Evolutionary conservation across 2,888 invertebrate species (phyloP).

Genomic region (Galeopsomyia nigrocyanea): DNA sequence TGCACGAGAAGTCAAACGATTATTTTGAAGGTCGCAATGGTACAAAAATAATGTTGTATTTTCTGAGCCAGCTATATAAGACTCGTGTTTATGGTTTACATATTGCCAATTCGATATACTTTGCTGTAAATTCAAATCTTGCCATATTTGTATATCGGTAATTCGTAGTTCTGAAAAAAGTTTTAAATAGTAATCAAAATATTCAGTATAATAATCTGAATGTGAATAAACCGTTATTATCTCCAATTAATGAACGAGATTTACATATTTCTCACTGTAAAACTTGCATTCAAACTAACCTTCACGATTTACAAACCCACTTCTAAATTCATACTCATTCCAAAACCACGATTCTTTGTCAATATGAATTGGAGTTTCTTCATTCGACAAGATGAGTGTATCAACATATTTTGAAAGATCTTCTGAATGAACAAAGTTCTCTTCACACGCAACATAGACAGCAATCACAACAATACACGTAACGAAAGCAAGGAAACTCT

Average conservation of each 20-base stretch:
- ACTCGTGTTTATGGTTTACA: slow-evolving; percentile 43
- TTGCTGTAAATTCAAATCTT: slow-evolving; percentile 43
- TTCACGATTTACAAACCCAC: slow-evolving; percentile 65
- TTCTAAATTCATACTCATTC: slow-evolving; percentile 30
- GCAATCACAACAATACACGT: background rate
- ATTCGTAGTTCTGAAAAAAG: slow-evolving; percentile 39
- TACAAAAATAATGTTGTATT: slow-evolving; percentile 49
- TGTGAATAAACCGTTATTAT: no score
- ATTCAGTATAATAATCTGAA: no score
- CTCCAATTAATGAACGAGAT: no score
- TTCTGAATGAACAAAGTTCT: background rate
- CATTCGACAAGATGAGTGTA: background rate
- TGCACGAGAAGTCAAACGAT: background rate
- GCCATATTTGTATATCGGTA: slow-evolving; percentile 10
- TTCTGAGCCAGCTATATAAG: slow-evolving; percentile 49
- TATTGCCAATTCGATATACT: slow-evolving; percentile 52
- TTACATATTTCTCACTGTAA: no score
- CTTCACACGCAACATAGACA: background rate
- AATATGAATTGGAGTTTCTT: background rate
- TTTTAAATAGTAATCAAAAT: no score
- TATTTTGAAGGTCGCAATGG: slow-evolving; percentile 43
- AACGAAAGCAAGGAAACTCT: background rate
- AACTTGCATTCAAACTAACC: slow-evolving; percentile 58
- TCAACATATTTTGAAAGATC: background rate
- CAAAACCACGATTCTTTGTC: slow-evolving; percentile 21